Evolutionary conservation across 2,888 invertebrate genomes (phyloP).

Genomic region (Polia nebulosa): DNA sequence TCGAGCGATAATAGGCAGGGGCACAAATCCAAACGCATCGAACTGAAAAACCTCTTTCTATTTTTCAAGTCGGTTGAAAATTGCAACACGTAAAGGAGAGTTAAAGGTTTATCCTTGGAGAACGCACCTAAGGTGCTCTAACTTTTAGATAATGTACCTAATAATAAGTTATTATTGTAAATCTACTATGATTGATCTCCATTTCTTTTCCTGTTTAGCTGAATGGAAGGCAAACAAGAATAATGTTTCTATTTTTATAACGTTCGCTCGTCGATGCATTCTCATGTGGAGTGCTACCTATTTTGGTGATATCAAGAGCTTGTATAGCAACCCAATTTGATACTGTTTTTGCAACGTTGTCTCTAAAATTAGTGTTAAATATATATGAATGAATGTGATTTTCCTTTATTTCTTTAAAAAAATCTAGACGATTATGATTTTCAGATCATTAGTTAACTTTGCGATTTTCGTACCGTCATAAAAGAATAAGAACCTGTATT

Average conservation of each 20-base stretch:
- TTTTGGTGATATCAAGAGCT: conserved; percentile 1
- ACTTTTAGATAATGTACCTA: conserved; percentile 4
- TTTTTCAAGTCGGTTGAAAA: neutral
- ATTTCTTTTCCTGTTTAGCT: neutral
- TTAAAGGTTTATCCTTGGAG: neutral
- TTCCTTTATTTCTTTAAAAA: neutral
- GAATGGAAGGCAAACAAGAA: neutral
- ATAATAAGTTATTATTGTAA: neutral
- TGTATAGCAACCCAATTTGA: conserved; percentile 1
- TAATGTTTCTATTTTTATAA: neutral
- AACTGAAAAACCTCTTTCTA: neutral
- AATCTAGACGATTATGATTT: too few relatives aligned
- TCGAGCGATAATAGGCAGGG: neutral
- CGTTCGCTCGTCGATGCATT: neutral
- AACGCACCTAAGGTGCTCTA: too few relatives aligned
- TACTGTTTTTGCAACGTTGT: neutral
- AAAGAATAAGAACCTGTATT: too few relatives aligned
- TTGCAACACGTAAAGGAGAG: neutral
- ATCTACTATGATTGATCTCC: neutral
- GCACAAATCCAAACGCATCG: too few relatives aligned
- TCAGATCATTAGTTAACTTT: neutral
- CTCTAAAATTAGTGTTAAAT: neutral
- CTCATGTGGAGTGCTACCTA: neutral
- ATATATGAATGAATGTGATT: neutral
- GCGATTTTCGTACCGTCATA: neutral